These are phyloP conservation scores for Acrocephalus scirpaceus DNA, from an alignment of 2,797 vertebrate genomes.

Conservation along the genomic window DNA sequence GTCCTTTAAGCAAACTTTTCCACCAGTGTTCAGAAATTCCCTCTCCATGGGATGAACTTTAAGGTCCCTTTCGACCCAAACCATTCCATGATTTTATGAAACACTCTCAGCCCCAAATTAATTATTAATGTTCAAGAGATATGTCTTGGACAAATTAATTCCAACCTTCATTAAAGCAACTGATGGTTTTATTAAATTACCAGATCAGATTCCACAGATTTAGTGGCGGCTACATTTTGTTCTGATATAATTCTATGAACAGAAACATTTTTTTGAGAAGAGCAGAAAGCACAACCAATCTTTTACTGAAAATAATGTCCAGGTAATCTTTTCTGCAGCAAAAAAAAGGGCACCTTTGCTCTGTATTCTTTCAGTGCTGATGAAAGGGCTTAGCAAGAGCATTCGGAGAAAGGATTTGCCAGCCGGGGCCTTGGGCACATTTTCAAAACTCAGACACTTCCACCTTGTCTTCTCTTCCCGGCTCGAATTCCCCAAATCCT, in stretches of 20 bases:
- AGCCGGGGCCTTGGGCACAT: neutral
- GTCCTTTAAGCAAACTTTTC: neutral
- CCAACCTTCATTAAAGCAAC: neutral
- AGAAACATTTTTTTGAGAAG: neutral
- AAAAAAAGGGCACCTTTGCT: neutral
- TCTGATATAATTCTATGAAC: neutral
- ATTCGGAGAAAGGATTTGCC: neutral
- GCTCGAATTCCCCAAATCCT: conserved; percentile 39
- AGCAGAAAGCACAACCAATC: neutral
- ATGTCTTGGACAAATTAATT: neutral
- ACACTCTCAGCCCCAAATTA: neutral
- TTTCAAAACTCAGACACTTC: neutral
- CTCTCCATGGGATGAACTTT: neutral
- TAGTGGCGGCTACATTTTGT: neutral
- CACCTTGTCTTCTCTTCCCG: conserved; percentile 14
- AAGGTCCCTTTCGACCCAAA: neutral
- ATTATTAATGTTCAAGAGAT: neutral
- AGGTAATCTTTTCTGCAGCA: neutral
- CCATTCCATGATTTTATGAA: neutral
- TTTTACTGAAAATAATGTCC: neutral
- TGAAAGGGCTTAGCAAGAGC: neutral
- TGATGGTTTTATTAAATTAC: neutral
- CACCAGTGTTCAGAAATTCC: neutral
- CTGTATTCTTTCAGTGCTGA: neutral
- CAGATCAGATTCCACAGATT: neutral